Percentiles rank a stretch among this genome's conserved stretches.
These are phyloP conservation scores for Burhinus bistriatus DNA, from an alignment of 2,113 vertebrate genomes.

Conservation along the genomic window DNA sequence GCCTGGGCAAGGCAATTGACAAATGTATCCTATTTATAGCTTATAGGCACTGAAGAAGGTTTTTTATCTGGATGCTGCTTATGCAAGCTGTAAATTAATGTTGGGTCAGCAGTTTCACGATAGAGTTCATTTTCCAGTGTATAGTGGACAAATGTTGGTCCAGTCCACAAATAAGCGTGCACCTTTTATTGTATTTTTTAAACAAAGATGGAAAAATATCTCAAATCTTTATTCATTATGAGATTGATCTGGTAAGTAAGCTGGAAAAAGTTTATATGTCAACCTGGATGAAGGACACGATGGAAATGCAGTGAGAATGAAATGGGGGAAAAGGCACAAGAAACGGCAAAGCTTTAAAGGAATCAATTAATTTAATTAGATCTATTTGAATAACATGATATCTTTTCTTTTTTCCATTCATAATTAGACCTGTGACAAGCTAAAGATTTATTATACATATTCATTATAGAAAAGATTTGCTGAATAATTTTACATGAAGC, in stretches of 20 bases:
- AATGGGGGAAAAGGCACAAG: neutral
- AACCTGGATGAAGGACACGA: neutral
- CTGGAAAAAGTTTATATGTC: neutral
- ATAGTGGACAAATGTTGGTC: neutral
- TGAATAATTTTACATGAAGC: slow-evolving; percentile 25
- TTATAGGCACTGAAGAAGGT: neutral
- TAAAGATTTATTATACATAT: neutral
- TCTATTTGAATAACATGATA: neutral
- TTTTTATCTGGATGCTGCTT: neutral
- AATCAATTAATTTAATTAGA: slow-evolving; percentile 7
- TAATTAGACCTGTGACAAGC: neutral
- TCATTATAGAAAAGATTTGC: neutral
- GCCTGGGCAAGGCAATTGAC: neutral
- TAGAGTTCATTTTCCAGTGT: neutral
- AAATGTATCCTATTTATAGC: neutral
- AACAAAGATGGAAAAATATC: neutral
- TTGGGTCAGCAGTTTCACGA: neutral
- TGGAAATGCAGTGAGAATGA: neutral
- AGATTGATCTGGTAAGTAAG: neutral
- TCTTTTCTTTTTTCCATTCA: slow-evolving; percentile 3
- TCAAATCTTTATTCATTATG: neutral
- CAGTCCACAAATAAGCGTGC: neutral
- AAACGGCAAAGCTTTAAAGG: neutral
- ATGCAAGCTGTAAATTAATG: neutral
- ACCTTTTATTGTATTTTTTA: neutral